phyloP scores from a whole-genome alignment of 2,888 invertebrate species.

The Hipparchia semele region DNA sequence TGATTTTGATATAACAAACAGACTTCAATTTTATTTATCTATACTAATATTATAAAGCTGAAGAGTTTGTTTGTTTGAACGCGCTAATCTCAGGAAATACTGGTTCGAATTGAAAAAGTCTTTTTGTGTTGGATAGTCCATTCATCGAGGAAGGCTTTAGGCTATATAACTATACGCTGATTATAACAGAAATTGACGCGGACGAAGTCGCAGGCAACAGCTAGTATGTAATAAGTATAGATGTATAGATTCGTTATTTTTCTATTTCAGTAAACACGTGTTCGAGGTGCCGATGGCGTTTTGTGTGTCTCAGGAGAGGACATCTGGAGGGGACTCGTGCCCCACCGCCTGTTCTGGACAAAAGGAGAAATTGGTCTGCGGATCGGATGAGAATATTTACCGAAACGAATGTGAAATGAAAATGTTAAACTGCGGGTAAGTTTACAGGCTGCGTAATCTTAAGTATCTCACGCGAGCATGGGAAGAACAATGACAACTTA shows the following conservation, averaged over 20 bases:
- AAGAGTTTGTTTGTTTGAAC: too few species aligned
- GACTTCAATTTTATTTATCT: too few species aligned
- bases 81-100: too few species aligned
- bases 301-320: constrained; percentile 91
- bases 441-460: not conserved
- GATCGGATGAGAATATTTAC: constrained; percentile 95
- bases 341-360: constrained; percentile 89
- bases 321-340: constrained; percentile 86
- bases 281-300: constrained; percentile 96
- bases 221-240: too few species aligned
- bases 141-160: too few species aligned
- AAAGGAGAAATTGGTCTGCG: constrained; percentile 90
- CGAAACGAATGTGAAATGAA: constrained; percentile 94
- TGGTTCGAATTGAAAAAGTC: too few species aligned
- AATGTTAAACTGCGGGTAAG: constrained; percentile 93
- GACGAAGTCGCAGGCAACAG: too few species aligned
- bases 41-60: too few species aligned
- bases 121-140: too few species aligned
- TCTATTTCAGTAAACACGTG: constrained; percentile 89
- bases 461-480: not conserved
- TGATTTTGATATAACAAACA: too few species aligned
- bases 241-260: not conserved
- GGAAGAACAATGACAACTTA: not conserved
- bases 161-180: too few species aligned
- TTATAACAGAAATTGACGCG: too few species aligned